These are phyloP conservation scores for Formica aserva DNA, from an alignment of 2,888 invertebrate genomes.

Conservation along the genomic window DNA sequence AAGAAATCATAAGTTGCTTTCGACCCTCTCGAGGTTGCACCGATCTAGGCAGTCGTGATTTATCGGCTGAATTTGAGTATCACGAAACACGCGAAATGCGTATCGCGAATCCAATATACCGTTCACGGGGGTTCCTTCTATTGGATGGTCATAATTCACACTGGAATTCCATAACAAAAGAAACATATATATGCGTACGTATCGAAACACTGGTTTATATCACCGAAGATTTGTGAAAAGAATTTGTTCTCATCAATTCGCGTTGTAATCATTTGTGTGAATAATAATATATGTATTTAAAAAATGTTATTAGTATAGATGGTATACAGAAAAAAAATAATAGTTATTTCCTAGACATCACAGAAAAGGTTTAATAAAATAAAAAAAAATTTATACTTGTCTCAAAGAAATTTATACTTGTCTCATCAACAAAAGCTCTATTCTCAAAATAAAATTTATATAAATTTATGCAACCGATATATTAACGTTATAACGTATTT, in stretches of 20 bases:
- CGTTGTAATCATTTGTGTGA: slow-evolving; percentile 12
- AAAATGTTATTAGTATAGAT: slow-evolving; percentile 15
- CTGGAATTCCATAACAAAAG: slow-evolving; percentile 70
- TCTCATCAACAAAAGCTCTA: slow-evolving; percentile 5
- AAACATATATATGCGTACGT: slow-evolving; percentile 51
- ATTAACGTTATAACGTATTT: background rate
- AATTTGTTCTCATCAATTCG: slow-evolving; percentile 43
- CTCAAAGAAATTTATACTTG: background rate
- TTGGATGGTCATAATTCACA: slow-evolving; percentile 73
- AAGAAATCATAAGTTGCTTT: slow-evolving; percentile 58
- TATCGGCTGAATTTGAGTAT: slow-evolving; percentile 75
- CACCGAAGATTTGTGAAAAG: slow-evolving; percentile 33
- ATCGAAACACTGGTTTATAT: slow-evolving; percentile 43
- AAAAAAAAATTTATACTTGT: background rate
- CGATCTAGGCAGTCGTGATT: slow-evolving; percentile 67
- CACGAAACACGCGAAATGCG: slow-evolving; percentile 77
- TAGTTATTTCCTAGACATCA: background rate
- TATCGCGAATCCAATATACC: slow-evolving; percentile 76
- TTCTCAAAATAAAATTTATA: background rate
- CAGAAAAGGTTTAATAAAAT: slow-evolving; percentile 21
- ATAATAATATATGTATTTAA: slow-evolving; percentile 18
- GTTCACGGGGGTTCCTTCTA: slow-evolving; percentile 67
- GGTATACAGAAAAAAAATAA: slow-evolving; percentile 6
- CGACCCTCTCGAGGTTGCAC: slow-evolving; percentile 64
- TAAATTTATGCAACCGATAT: background rate